Evolutionary conservation across 2,113 vertebrate genomes (phyloP).

Genomic region (Hydrochoerus hydrochaeris): DNA sequence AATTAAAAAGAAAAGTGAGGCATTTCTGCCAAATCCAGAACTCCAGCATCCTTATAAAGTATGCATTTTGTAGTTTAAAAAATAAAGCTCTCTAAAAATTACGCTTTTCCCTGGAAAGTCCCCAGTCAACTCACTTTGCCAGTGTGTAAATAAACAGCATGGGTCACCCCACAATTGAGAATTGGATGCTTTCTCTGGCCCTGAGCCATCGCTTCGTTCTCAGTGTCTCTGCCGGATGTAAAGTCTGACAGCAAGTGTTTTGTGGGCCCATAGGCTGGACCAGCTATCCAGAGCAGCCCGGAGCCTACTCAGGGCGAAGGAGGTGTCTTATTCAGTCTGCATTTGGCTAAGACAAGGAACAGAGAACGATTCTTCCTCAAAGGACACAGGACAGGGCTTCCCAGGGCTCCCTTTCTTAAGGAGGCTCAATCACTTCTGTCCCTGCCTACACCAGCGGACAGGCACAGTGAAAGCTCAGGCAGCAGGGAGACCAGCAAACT

Average conservation of each 20-base stretch:
- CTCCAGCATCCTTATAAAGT: neutral
- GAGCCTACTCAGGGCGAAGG: neutral
- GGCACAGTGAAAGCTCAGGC: neutral
- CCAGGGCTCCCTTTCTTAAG: neutral
- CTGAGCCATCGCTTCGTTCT: neutral
- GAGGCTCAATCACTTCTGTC: neutral
- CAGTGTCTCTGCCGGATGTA: neutral
- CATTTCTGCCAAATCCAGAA: neutral
- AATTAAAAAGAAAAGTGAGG: neutral
- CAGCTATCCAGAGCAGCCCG: fast-evolving
- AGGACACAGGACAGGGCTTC: neutral
- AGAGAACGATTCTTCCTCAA: neutral
- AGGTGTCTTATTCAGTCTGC: neutral
- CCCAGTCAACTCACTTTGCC: neutral
- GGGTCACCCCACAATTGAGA: neutral
- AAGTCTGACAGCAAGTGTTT: neutral
- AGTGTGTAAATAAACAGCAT: neutral
- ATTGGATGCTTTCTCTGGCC: neutral
- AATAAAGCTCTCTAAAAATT: conserved; percentile 13
- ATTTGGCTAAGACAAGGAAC: neutral
- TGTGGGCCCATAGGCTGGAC: too few species aligned
- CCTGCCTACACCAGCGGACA: neutral
- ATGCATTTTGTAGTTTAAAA: conserved; percentile 44
- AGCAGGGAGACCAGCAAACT: neutral
- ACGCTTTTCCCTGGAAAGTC: neutral